These are phyloP conservation scores for Euthynnus affinis DNA, from an alignment of 2,797 vertebrate species.

Conservation along the genomic window DNA sequence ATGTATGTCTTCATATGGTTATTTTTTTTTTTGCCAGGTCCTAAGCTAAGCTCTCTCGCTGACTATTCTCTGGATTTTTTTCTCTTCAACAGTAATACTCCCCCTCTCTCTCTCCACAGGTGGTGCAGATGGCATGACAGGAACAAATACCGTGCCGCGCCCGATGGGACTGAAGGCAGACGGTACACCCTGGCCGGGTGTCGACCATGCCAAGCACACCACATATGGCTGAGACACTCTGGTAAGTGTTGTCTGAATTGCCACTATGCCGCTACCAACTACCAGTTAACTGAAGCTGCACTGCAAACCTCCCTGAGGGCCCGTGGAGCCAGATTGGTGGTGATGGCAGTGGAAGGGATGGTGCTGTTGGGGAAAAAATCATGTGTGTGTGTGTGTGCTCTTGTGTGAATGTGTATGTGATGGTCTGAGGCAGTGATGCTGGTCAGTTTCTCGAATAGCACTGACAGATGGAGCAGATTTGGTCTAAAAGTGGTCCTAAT, in stretches of 20 bases:
- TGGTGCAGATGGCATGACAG: conserved; percentile 57
- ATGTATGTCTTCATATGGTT: neutral
- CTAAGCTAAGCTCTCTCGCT: neutral
- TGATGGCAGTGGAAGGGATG: conserved; percentile 46
- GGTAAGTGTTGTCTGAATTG: conserved; percentile 86
- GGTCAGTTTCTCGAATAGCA: conserved; percentile 84
- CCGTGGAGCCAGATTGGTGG: conserved; percentile 54
- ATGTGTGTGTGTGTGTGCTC: conserved; percentile 35
- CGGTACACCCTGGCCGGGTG: conserved; percentile 87
- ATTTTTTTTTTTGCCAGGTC: neutral
- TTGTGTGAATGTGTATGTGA: conserved; percentile 24
- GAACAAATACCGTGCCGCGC: conserved; percentile 52
- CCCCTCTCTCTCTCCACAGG: conserved; percentile 42
- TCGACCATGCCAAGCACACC: conserved; percentile 83
- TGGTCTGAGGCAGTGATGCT: conserved; percentile 67
- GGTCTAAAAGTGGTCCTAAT: conserved; percentile 83
- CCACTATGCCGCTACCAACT: conserved; percentile 18
- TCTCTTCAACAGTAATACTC: conserved; percentile 1
- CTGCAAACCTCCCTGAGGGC: conserved; percentile 36
- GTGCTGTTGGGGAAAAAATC: conserved; percentile 39
- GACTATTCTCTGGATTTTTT: neutral
- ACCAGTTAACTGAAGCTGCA: conserved; percentile 36
- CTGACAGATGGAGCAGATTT: conserved; percentile 88
- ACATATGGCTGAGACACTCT: conserved; percentile 91
- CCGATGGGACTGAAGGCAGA: conserved; percentile 89